Evolutionary conservation across 2,113 vertebrate species (phyloP).

Genomic region (human (Homo sapiens)): GRCh38 chr5:129983501-129984000

Average conservation of each 20-base stretch:
- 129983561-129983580: background rate
- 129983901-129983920: conserved; percentile 46
- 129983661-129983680: background rate
- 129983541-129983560: background rate
- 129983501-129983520: conserved; percentile 19
- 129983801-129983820: background rate
- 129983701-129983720: background rate
- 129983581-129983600: background rate
- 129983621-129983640: background rate
- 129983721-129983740: background rate
- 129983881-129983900: conserved; percentile 47
- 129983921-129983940: conserved; percentile 47
- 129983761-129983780: background rate
- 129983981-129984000: background rate
- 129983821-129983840: conserved; percentile 23
- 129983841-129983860: conserved; percentile 40
- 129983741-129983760: background rate
- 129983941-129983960: background rate
- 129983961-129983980: background rate
- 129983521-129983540: background rate
- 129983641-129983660: background rate
- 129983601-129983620: background rate
- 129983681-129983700: background rate
- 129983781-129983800: conserved; percentile 6
- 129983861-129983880: conserved; percentile 30